Evolutionary conservation across 2,888 invertebrate genomes (phyloP), one percentile per base, ranked within the genome.

Genomic region (Torymus tubicola): DNA sequence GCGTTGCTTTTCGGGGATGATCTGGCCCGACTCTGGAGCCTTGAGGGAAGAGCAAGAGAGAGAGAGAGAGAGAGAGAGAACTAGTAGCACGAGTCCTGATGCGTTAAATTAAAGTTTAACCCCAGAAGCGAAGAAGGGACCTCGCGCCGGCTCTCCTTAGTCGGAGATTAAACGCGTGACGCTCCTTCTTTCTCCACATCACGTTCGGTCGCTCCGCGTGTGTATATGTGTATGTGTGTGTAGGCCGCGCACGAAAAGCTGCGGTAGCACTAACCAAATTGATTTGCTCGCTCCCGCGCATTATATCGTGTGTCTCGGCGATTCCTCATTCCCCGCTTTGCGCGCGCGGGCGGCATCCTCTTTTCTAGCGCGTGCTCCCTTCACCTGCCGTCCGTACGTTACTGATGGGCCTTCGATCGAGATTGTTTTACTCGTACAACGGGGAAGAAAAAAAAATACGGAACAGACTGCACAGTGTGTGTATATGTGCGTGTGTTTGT

Each of bases 31-130:
- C 8, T 21, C 24, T 52, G 21, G 14, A 42, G 52, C 14, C 67
- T 2, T 21, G 8, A 52, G 53, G 21, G 21, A 13, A 16, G 13
- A 50, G 52, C 42, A 50, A 12, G 52, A 16, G 4, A 2, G 50
- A 13, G 61, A 14, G 10, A 10, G 50, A n/a, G 58, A 21, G 55
- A 64, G 42, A 13, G 67, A 12, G 64, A 24, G n/a, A 67, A 42
- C 42, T 50, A 18, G 53, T 42, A 42, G 61, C 86, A 81, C 84
- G 86, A 85, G 87, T 85, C 80, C 84, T 87, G 89, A 90, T 89
- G 90, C 90, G 90, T 90, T 90, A 90, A 90, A 90, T 90, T 90
- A 88, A 89, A 89, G 87, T 88, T 87, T 86, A 88, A 89, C 85
- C 87, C 86, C 85, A 83, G 57, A 53, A 64, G 57, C 61, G 50